Base-by-base conservation (phyloP, 2,797 vertebrate genomes). In the Sphaeramia orbicularis region DNA sequence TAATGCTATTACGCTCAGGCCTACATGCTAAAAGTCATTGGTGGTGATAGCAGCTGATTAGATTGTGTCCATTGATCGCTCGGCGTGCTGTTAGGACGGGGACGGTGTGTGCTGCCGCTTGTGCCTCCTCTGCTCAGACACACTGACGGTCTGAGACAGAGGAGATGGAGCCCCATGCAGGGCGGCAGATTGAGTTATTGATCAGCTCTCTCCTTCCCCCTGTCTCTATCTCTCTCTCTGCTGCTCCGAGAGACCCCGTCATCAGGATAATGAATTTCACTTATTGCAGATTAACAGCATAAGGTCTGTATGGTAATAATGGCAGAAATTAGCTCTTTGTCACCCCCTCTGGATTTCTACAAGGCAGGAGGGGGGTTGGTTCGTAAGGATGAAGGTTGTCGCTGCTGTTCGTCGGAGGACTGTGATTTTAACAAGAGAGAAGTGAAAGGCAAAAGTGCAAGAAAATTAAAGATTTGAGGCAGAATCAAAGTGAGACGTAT, bases 61-160 rank as follows among this genome's bases (percentile, higher is more conserved):
- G 90, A 92, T 91, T 92, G 87, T 91, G 90, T 89, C 86, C 91
- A 93, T 92, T 91, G 91, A 93, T 92, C 80, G 86, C 14, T 13
- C 57, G 24, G 80, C 72, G 52, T 86, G 89, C 87, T 87, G 89
- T 86, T 87, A 67, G 86, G 81, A 89, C 6, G 71, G 80, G 70
- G 69, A 66, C 40, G 61, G 75, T 67, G 83, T 53, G 76, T 71
- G 83, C 83, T 74, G 73, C 75, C 45, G 78, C 81, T 84, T 65
- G 76, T 66, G 78, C 68, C 45, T 74, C 76, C 76, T 65, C 66
- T 77, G 78, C 74, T 79, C 83, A 72, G 78, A 85, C 75, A 49
- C 86, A 77, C 78, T 83, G 86, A 84, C 86, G 82, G 78, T 71
- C 83, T 75, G 79, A 89, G 89, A 86, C 82, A 21, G 80, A 84